Evolutionary conservation across 37 sponge, comb jelly and placozoan species (phyloP), one percentile per base, ranked within the genome.

Genomic region (Chondrilla cf. caribensis): DNA sequence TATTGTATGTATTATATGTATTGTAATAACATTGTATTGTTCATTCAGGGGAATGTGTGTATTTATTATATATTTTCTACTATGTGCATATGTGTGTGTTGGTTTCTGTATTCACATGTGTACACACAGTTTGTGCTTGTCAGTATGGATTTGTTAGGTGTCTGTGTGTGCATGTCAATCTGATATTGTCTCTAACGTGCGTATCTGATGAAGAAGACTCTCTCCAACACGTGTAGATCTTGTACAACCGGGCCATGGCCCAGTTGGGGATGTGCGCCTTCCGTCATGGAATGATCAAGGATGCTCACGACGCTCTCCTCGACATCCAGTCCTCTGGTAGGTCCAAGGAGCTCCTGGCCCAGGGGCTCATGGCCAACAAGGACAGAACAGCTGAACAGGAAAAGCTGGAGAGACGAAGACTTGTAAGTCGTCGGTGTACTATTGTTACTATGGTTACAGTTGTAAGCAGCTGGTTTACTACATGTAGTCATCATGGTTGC

Each of bases 181-280:
- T n/a, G n/a, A n/a, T n/a, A n/a, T n/a, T n/a, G n/a, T n/a, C n/a
- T n/a, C n/a, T n/a, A n/a, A n/a, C n/a, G n/a, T n/a, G n/a, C n/a
- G n/a, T n/a, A n/a, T n/a, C n/a, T n/a, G n/a, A n/a, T n/a, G n/a
- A n/a, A n/a, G n/a, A n/a, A n/a, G n/a, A n/a, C n/a, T n/a, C n/a
- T n/a, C n/a, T n/a, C n/a, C n/a, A n/a, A n/a, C n/a, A n/a, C 60
- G 28, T 79, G 14, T 80, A 97, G 98, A 89, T 98, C 73, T 83
- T 96, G 70, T 94, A 99, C 83, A 99, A 99, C 88, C 64, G 99
- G 22, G 86, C 93, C 0, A 80, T 95, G 84, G 99, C 89, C 0
- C 99, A 98, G 86, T 86, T 98, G 60, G 99, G 99, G n/a, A 90
- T 98, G 87, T 98, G 99, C 88, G 99, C 99, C 5, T 98, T 98